A percentile compares a stretch with the other conserved stretches of the same genome.
These are phyloP conservation scores for Chymomyza fuscimana DNA, from an alignment of 2,888 invertebrate genomes.

Conservation along the genomic window DNA sequence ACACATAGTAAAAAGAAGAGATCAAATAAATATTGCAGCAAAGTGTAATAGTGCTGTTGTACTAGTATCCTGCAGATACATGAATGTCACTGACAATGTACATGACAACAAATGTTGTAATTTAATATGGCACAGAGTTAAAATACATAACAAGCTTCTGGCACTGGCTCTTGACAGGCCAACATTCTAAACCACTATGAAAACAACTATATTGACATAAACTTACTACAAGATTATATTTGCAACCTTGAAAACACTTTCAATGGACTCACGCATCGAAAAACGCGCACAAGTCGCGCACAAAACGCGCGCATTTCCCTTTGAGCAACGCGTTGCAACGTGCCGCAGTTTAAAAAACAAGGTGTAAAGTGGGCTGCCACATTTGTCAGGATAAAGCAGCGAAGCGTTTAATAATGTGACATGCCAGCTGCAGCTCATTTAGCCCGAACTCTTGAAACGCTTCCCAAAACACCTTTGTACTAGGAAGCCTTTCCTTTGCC, in stretches of 20 bases:
- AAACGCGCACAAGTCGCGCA: not conserved
- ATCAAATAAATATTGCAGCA: not conserved
- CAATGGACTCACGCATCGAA: not conserved
- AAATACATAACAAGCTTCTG: slow-evolving; percentile 1
- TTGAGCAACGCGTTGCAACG: not conserved
- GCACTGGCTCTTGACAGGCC: not conserved
- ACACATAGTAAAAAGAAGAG: not conserved
- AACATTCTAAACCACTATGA: not conserved
- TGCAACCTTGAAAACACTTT: slow-evolving; percentile 10
- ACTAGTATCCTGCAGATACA: not conserved
- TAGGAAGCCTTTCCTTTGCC: not conserved
- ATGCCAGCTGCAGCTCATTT: slow-evolving; percentile 50
- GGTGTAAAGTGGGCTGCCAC: slow-evolving; percentile 66
- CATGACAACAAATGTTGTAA: slow-evolving; percentile 70
- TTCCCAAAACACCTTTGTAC: slow-evolving; percentile 30
- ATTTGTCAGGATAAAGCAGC: slow-evolving; percentile 56
- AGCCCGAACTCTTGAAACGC: slow-evolving; percentile 16
- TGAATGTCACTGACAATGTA: slow-evolving; percentile 47
- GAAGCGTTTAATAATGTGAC: slow-evolving; percentile 55
- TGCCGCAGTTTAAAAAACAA: slow-evolving; percentile 32
- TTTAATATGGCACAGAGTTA: slow-evolving; percentile 54
- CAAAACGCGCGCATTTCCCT: slow-evolving; percentile 32
- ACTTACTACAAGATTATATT: slow-evolving; percentile 10
- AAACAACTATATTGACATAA: slow-evolving; percentile 10
- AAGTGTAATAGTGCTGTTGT: not conserved